Percentiles rank a stretch among this genome's conserved stretches.
Evolutionary conservation across 2,113 vertebrate genomes (phyloP).

Genomic region (Ursus arctos): DNA sequence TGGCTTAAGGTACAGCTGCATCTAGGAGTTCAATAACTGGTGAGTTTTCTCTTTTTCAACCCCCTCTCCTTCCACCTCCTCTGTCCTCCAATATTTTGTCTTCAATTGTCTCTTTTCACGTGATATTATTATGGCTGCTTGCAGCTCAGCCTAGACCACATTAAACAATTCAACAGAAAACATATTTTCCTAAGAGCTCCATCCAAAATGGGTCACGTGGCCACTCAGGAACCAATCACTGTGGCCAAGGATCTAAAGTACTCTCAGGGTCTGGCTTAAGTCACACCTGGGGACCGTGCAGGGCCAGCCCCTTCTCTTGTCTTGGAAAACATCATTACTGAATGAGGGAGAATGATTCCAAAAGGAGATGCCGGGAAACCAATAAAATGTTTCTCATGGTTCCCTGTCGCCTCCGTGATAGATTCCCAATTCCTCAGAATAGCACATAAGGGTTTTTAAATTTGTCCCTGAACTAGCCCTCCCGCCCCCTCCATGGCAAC

Average conservation of each 20-base stretch:
- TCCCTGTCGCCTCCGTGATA: not conserved
- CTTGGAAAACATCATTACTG: not conserved
- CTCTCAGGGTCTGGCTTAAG: not conserved
- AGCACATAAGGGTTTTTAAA: not conserved
- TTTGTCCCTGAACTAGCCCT: not conserved
- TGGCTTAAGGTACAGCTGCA: not conserved
- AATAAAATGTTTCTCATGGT: not conserved
- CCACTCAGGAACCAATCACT: not conserved
- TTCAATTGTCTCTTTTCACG: not conserved
- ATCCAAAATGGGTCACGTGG: not conserved
- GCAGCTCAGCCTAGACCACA: not conserved
- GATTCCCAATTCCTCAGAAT: slow-evolving; percentile 13
- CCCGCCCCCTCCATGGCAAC: not conserved
- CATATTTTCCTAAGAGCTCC: not conserved
- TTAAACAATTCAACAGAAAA: not conserved
- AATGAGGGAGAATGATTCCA: not conserved
- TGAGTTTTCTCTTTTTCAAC: not conserved
- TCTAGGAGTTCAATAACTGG: not conserved
- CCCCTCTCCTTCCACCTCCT: not conserved
- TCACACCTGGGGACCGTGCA: not conserved
- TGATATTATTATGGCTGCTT: not conserved
- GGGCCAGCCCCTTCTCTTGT: not conserved
- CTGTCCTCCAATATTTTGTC: not conserved
- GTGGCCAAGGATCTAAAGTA: not conserved
- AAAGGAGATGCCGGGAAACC: not conserved